These are phyloP conservation scores for Xiphophorus maculatus DNA, from an alignment of 2,113 vertebrate genomes.

Conservation along the genomic window DNA sequence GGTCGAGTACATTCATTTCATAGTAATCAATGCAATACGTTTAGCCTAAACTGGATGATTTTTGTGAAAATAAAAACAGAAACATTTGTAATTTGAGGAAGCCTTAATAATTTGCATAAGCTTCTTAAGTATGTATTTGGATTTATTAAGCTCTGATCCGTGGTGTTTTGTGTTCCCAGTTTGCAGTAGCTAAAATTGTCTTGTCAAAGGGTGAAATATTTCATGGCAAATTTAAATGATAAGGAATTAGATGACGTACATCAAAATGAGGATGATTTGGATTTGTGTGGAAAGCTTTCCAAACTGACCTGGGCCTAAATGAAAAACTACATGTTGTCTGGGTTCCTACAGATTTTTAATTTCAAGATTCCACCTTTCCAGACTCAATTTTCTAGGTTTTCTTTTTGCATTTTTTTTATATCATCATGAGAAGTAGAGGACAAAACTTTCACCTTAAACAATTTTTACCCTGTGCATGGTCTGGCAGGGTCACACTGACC, in stretches of 20 bases:
- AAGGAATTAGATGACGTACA: slow-evolving; percentile 6
- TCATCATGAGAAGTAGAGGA: too few relatives aligned
- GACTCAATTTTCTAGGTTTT: background rate
- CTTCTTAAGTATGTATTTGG: slow-evolving; percentile 39
- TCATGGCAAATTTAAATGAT: slow-evolving; percentile 12
- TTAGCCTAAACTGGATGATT: slow-evolving; percentile 14
- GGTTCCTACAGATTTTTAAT: background rate
- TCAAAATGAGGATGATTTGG: background rate
- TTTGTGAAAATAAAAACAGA: slow-evolving; percentile 10
- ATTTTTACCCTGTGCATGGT: too few relatives aligned
- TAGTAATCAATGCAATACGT: slow-evolving; percentile 46
- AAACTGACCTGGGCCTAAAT: background rate
- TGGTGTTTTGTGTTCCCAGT: slow-evolving; percentile 24
- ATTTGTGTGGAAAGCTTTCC: background rate
- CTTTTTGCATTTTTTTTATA: too few relatives aligned
- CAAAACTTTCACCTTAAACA: too few relatives aligned
- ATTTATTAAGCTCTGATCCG: slow-evolving; percentile 53
- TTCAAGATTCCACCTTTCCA: background rate
- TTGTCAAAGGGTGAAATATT: slow-evolving; percentile 31
- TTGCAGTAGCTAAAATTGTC: slow-evolving; percentile 43
- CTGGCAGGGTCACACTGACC: too few relatives aligned
- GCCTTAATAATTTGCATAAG: slow-evolving; percentile 54
- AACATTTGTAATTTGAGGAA: slow-evolving; percentile 29
- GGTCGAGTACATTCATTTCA: slow-evolving; percentile 52
- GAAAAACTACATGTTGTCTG: background rate